phyloP scores from a whole-genome alignment of 2,888 invertebrate species.

The Platerodrilus igneus region DNA sequence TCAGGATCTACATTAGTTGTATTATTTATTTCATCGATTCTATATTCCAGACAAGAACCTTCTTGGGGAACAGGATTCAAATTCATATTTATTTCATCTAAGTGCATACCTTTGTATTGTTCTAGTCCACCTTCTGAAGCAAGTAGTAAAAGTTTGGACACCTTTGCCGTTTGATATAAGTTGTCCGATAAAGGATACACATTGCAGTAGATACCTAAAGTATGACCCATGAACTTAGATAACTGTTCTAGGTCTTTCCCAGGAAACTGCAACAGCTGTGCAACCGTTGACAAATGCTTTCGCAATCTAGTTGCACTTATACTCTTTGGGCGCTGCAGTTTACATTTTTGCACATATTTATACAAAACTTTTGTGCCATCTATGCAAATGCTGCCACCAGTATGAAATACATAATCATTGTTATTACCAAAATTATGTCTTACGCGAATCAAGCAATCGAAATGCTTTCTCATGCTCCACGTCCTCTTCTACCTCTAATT shows the following conservation, averaged over 20 bases:
- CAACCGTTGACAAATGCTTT: conserved; percentile 26
- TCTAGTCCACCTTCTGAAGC: conserved; percentile 6
- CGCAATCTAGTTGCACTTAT: conserved; percentile 21
- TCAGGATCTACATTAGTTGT: too few species aligned
- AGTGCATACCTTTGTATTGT: conserved; percentile 7
- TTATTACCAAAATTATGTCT: conserved; percentile 19
- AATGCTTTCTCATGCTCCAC: conserved; percentile 22
- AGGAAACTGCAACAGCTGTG: conserved; percentile 2
- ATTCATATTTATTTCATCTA: conserved; percentile 19
- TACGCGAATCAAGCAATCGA: conserved; percentile 20
- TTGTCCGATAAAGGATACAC: conserved; percentile 1
- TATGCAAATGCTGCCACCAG: conserved; percentile 15
- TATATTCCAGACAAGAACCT: too few species aligned
- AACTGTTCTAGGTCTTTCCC: conserved; percentile 7
- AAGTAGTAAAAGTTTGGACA: conserved; percentile 10
- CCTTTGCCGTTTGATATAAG: conserved; percentile 7
- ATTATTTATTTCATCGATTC: too few species aligned
- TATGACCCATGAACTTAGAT: conserved; percentile 9
- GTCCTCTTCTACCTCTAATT: conserved; percentile 23
- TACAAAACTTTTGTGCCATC: conserved; percentile 25
- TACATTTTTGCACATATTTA: conserved; percentile 24
- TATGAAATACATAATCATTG: conserved; percentile 19
- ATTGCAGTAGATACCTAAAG: conserved; percentile 7
- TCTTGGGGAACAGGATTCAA: background rate
- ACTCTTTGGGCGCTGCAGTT: conserved; percentile 9